Conservation (phyloP, 2,113 vertebrate genomes). For the Mungos mungo region DNA sequence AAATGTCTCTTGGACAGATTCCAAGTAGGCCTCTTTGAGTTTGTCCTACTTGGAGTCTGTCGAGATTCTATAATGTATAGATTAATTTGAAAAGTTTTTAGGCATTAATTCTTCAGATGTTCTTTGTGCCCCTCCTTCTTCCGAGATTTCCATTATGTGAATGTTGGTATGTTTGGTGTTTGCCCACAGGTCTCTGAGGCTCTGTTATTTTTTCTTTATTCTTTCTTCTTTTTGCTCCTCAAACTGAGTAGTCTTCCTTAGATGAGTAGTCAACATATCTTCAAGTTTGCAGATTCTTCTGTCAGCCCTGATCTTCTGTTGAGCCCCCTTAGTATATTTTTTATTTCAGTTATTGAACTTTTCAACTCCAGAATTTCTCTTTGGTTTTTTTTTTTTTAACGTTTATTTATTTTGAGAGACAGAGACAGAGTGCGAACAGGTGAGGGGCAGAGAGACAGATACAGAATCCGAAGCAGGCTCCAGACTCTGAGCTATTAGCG, state of each 20-base stretch:
- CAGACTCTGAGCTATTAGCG: no score
- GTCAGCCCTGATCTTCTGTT: conserved; percentile 4
- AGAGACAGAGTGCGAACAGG: no score
- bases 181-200: background rate
- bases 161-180: background rate
- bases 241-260: conserved; percentile 15
- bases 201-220: background rate
- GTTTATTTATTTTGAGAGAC: no score
- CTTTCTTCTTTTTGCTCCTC: conserved; percentile 16
- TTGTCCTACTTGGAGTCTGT: background rate
- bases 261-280: background rate
- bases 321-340: background rate
- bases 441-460: no score
- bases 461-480: no score
- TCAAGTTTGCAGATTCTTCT: background rate
- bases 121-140: conserved; percentile 1
- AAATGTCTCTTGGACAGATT: background rate
- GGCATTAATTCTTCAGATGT: conserved; percentile 24
- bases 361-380: conserved; percentile 13
- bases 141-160: background rate
- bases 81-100: background rate
- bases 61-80: conserved; percentile 1
- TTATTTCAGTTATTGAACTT: background rate
- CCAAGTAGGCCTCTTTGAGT: background rate
- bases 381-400: background rate